These are phyloP conservation scores for Anguilla marmorata DNA, from an alignment of 2,797 vertebrate genomes.

Conservation along the genomic window DNA sequence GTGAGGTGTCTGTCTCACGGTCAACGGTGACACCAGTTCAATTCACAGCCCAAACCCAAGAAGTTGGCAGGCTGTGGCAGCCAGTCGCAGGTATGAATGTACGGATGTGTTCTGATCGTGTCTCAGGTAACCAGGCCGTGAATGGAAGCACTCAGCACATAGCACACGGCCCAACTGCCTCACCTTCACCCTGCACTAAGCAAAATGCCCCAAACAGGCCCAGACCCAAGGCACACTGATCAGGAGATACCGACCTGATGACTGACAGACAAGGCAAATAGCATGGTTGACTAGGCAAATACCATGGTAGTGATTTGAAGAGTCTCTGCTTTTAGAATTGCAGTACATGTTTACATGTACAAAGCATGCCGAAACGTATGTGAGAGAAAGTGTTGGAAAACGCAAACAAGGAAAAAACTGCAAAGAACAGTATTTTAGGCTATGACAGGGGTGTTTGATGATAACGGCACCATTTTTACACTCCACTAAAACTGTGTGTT, in stretches of 20 bases:
- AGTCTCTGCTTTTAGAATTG: not conserved
- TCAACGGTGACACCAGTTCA: not conserved
- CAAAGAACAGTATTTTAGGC: not conserved
- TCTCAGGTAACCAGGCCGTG: not conserved
- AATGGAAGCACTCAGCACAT: not conserved
- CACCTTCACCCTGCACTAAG: not conserved
- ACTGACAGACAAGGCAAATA: not conserved
- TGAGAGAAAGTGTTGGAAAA: not conserved
- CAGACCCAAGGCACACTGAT: not conserved
- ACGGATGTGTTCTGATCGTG: constrained; percentile 18
- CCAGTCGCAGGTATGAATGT: constrained; percentile 21
- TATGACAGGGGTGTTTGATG: not conserved
- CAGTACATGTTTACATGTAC: not conserved
- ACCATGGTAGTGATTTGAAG: not conserved
- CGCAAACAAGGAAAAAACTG: not conserved
- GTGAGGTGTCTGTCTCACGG: not conserved
- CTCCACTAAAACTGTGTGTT: not conserved
- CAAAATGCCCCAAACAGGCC: not conserved
- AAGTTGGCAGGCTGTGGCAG: not conserved
- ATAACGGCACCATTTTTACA: not conserved
- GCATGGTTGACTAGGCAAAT: not conserved
- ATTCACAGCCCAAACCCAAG: not conserved
- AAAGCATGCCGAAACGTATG: not conserved
- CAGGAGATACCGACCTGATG: not conserved
- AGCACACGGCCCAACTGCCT: not conserved